Base-by-base conservation (phyloP, 2,797 vertebrate genomes). In the Simalia tracyae region DNA sequence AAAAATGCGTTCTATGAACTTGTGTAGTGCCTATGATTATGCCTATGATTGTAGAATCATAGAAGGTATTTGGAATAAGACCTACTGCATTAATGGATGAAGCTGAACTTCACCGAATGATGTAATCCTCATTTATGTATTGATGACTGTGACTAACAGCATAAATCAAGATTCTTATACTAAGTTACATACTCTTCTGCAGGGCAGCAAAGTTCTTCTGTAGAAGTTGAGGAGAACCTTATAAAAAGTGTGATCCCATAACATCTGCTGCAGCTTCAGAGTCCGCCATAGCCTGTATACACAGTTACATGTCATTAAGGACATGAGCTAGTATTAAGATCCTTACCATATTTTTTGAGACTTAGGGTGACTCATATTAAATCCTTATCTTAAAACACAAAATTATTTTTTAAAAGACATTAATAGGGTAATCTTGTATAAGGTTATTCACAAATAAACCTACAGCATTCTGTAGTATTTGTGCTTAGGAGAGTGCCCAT, bases 51-150 rank as follows among this genome's bases (percentile, higher is more conserved):
- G 17, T 84, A 57, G 5, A 54, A 6, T 42, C 31, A 66, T 84
- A 66, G 10, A 56, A 10, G 2, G 11, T 14, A 89, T 10, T 10
- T 24, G 6, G 15, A 54, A 89, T 10, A 54, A 59, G 36, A 84
- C 28, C 15, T 0, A 24, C 54, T 87, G 22, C 7, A 22, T 56
- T 14, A 72, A 59, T 60, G 12, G n/a, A 31, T 9, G 4, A 36
- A 11, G 17, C 59, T 96, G 93, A 95, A 94, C 95, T 95, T 94
- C 95, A 94, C 92, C 93, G 94, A 90, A 90, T 92, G 89, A 95
- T 91, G 42, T 31, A 84, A 88, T 9, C 24, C 0, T 88, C 94
- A 95, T 93, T 91, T 95, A 31, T 92, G 89, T 90, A 72, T 93
- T 92, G 56, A 42, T 76, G 36, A 76, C 68, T 76, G 15, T 42